These are phyloP conservation scores for Bufo gargarizans DNA, from an alignment of 2,113 vertebrate genomes.

Conservation along the genomic window DNA sequence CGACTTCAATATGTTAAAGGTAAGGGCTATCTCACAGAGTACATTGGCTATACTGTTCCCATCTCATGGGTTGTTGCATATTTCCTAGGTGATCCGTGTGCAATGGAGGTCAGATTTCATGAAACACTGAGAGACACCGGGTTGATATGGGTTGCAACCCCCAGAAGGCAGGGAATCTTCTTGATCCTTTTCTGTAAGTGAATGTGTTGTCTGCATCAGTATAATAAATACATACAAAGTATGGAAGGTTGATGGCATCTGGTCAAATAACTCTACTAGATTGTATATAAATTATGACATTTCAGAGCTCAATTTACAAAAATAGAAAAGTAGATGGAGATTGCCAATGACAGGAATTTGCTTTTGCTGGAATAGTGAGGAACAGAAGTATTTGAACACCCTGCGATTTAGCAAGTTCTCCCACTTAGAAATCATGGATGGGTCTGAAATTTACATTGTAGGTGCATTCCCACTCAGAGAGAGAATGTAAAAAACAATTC, in stretches of 20 bases:
- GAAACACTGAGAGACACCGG: background rate
- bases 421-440: too few species aligned
- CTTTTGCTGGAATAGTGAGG: too few species aligned
- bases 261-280: background rate
- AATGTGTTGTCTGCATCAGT: background rate
- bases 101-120: slow-evolving; percentile 19
- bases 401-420: too few species aligned
- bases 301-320: too few species aligned
- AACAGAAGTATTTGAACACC: too few species aligned
- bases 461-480: too few species aligned
- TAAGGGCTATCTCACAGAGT: background rate
- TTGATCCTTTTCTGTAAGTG: slow-evolving; percentile 35
- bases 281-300: too few species aligned
- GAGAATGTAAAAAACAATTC: too few species aligned
- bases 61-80: background rate
- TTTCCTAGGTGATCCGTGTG: background rate
- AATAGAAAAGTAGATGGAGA: too few species aligned
- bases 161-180: background rate
- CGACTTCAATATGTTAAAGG: slow-evolving; percentile 17
- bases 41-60: background rate
- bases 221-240: background rate
- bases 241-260: background rate
- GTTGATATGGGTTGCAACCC: background rate
- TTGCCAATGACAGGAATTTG: too few species aligned
- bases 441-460: too few species aligned